Evolutionary conservation across 2,113 vertebrate species (phyloP).

Genomic region (Symphodus melops): DNA sequence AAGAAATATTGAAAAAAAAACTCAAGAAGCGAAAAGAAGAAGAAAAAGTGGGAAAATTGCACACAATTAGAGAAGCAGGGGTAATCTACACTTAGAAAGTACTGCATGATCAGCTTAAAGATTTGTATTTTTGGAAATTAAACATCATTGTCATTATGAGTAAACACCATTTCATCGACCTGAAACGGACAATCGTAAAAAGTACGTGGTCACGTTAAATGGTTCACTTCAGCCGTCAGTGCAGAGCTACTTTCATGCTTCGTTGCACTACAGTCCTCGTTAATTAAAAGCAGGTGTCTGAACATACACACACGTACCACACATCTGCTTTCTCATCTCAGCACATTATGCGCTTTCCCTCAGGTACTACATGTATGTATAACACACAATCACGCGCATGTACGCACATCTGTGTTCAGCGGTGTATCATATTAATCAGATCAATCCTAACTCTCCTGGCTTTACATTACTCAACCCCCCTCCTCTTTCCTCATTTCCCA

Average conservation of each 20-base stretch:
- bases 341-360: conserved; percentile 45
- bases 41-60: neutral
- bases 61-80: neutral
- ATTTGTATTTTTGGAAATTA: no score
- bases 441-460: conserved; percentile 68
- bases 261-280: conserved; percentile 66
- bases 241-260: conserved; percentile 62
- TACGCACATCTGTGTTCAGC: conserved; percentile 38
- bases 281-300: conserved; percentile 57
- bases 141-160: no score
- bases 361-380: conserved; percentile 36
- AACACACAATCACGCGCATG: neutral
- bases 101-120: no score
- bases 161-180: neutral
- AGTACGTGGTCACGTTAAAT: conserved; percentile 7
- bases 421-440: conserved; percentile 70
- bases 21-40: neutral
- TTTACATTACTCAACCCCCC: conserved; percentile 51
- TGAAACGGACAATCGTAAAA: neutral
- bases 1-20: neutral
- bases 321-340: conserved; percentile 24
- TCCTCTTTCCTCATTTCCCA: conserved; percentile 12
- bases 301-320: conserved; percentile 8
- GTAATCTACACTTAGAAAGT: neutral
- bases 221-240: conserved; percentile 30